A percentile compares a stretch with the other conserved stretches of the same genome.
These are phyloP conservation scores for Microcebus griseorufus DNA, from an alignment of 2,113 vertebrate species.

Conservation along the genomic window DNA sequence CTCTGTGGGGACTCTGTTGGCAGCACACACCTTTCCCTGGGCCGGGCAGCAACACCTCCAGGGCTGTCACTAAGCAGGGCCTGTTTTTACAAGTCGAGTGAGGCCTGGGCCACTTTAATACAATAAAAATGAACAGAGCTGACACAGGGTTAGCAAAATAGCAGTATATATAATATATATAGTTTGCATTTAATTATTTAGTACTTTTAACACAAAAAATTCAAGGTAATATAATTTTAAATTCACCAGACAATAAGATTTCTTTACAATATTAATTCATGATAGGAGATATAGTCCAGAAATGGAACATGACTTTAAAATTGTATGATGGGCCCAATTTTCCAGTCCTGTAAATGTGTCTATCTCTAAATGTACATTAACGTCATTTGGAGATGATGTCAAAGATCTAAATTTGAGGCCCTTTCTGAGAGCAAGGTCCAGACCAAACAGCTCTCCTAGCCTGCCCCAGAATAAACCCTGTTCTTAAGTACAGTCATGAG, in stretches of 20 bases:
- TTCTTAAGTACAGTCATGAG: not conserved
- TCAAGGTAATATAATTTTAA: constrained; percentile 11
- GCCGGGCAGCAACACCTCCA: not conserved
- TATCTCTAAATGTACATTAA: not conserved
- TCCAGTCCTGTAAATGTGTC: not conserved
- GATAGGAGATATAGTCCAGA: not conserved
- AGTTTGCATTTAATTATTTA: not conserved
- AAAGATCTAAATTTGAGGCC: constrained; percentile 1
- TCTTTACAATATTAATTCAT: constrained; percentile 45
- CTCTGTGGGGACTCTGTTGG: not conserved
- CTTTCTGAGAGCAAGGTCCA: not conserved
- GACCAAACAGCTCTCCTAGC: not conserved
- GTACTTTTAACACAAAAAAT: not conserved
- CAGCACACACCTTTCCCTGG: not conserved
- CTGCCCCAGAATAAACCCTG: not conserved
- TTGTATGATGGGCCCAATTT: not conserved
- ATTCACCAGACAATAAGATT: not conserved
- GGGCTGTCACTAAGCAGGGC: not conserved
- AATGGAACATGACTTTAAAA: constrained; percentile 41
- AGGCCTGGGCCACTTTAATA: not conserved
- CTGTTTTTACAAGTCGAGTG: not conserved
- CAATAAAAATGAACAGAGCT: constrained; percentile 32
- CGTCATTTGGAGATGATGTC: not conserved
- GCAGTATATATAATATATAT: not conserved
- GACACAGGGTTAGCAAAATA: not conserved